A percentile compares a stretch with the other conserved stretches of the same genome.
These are phyloP conservation scores for Blennius ocellaris DNA, from an alignment of 2,113 vertebrate species.

Conservation along the genomic window DNA sequence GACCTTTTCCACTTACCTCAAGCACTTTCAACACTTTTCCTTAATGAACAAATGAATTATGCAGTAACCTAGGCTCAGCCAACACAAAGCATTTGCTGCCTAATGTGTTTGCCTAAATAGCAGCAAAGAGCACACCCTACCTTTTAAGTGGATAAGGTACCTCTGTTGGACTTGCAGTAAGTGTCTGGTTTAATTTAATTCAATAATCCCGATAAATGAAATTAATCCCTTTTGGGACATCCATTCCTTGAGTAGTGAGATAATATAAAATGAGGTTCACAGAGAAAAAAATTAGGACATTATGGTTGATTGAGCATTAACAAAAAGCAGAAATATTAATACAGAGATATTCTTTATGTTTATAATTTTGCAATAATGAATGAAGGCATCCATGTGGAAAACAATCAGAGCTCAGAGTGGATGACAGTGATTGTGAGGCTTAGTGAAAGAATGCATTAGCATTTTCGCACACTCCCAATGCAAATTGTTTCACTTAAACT, in stretches of 20 bases:
- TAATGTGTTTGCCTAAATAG: constrained; percentile 83
- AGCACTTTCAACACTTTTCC: constrained; percentile 72
- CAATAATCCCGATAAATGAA: constrained; percentile 90
- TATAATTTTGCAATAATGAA: constrained; percentile 89
- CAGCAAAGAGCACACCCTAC: constrained; percentile 79
- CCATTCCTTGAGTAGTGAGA: constrained; percentile 85
- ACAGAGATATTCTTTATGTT: constrained; percentile 89
- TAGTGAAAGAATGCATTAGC: constrained; percentile 85
- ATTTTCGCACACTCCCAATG: constrained; percentile 84
- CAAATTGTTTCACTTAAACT: constrained; percentile 86
- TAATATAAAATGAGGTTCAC: constrained; percentile 89
- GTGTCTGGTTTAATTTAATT: constrained; percentile 90
- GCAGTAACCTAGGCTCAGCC: constrained; percentile 70
- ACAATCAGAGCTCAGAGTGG: constrained; percentile 85
- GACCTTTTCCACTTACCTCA: constrained; percentile 78
- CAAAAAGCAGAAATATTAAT: constrained; percentile 89
- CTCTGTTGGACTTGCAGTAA: constrained; percentile 79
- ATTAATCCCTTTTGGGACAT: constrained; percentile 89
- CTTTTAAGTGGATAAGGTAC: constrained; percentile 83
- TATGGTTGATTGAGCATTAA: constrained; percentile 88
- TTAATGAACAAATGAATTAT: constrained; percentile 80
- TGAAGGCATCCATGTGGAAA: constrained; percentile 87
- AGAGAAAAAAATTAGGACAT: constrained; percentile 88
- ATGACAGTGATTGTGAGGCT: constrained; percentile 83
- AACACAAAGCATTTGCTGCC: constrained; percentile 78